Base-by-base conservation (phyloP, 2,888 invertebrate genomes). In the Ashinkailepas kermadecensis region DNA sequence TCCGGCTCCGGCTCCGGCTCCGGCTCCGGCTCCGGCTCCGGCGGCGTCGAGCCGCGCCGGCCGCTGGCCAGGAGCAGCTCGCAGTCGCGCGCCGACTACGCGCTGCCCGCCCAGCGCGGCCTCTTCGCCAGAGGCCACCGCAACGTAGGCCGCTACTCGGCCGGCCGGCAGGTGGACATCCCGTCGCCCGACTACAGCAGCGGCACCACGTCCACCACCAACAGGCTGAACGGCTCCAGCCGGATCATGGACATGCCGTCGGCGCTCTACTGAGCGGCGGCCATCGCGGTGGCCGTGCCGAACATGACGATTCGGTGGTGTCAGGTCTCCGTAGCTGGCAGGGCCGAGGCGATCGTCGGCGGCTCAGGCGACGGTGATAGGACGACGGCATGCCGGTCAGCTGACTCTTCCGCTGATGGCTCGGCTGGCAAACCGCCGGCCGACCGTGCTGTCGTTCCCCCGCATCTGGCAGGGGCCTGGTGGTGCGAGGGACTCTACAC, bases 191-290 rank as follows among this genome's bases (percentile, higher is more conserved):
- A 74, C 74, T 74, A 74, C 74, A 74, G 74, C 74, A 74, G 74
- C 56, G 82, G 83, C 78, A 83, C 84, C 23, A 78, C 83, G 81
- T 81, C 81, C 79, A 80, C 78, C 23, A 79, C 64, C 11, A 78
- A 67, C 70, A 82, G 79, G 21, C 67, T 56, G 74, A 74, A 79
- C 70, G 25, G 39, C 81, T 21, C 54, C 81, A 11, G 78, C 83
- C 56, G 64, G 58, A 58, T 74, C 83, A 84, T 84, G 58, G 83
- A 84, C 62, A 83, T 84, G 80, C 82, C 84, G 9, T 84, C 84
- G 23, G 84, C 83, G 67, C 82, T 84, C 15, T 84, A 84, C 80
- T 84, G 80, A 82, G 12, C 39, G 39, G 39, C 39, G 39, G 39
- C 39, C 39, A 4, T 39, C 2, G 39, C 39, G 39, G 39, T 4